Conservation (phyloP, 2,113 vertebrate genomes). For the Chaenocephalus aceratus region DNA sequence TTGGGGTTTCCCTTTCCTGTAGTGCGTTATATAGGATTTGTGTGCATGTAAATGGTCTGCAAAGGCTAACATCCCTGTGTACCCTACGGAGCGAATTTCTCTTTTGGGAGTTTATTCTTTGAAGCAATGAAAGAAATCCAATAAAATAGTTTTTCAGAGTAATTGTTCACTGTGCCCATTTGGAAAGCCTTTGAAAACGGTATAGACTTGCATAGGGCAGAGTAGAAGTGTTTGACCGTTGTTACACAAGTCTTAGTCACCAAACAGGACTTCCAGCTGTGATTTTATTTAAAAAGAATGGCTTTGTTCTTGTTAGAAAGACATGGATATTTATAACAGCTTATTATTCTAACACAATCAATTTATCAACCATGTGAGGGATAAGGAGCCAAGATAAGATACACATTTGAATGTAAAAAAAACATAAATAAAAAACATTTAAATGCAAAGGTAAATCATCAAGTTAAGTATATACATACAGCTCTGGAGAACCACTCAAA, state of each 20-base stretch:
- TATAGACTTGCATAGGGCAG: not conserved
- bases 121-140: not conserved
- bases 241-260: not conserved
- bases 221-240: not conserved
- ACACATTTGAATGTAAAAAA: too few relatives aligned
- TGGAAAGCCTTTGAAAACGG: not conserved
- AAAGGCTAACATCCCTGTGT: too few relatives aligned
- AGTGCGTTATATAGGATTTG: too few relatives aligned
- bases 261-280: not conserved
- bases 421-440: not conserved
- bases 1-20: too few relatives aligned
- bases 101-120: not conserved
- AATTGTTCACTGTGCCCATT: not conserved
- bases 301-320: not conserved
- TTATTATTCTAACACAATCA: not conserved
- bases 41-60: too few relatives aligned
- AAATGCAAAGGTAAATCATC: constrained; percentile 3
- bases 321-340: not conserved
- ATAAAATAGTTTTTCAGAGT: not conserved
- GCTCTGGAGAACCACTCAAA: too few relatives aligned
- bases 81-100: too few relatives aligned
- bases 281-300: not conserved
- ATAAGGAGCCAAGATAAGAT: too few relatives aligned
- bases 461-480: not conserved
- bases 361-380: not conserved